A percentile compares a stretch with the other conserved stretches of the same genome.
phyloP scores from a whole-genome alignment of 2,797 vertebrate genomes.

The Knipowitschia caucasica region DNA sequence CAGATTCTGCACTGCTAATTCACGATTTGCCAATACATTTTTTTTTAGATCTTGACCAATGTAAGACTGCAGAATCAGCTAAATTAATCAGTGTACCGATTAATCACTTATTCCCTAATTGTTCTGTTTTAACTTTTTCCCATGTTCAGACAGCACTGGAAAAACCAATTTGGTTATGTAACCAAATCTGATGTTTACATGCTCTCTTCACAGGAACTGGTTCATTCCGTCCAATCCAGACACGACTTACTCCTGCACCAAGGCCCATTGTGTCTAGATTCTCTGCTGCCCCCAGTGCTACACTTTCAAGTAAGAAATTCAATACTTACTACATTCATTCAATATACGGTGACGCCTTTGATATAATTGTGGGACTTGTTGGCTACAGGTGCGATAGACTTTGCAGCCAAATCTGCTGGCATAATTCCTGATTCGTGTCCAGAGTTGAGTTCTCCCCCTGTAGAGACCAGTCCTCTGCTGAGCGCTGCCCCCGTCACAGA shows the following conservation, averaged over 20 bases:
- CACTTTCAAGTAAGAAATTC: conserved; percentile 91
- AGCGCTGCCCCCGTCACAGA: conserved; percentile 34
- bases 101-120: too few species aligned
- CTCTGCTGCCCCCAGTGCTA: conserved; percentile 63
- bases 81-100: too few species aligned
- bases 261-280: conserved; percentile 85
- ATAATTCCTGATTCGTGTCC: conserved; percentile 88
- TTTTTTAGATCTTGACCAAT: too few species aligned
- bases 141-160: too few species aligned
- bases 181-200: background rate
- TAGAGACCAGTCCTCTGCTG: conserved; percentile 43
- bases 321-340: too few species aligned
- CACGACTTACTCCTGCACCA: conserved; percentile 83
- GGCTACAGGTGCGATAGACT: conserved; percentile 87
- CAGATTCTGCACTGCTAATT: too few species aligned
- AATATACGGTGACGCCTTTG: too few species aligned
- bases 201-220: conserved; percentile 83
- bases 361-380: background rate
- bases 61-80: too few species aligned
- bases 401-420: conserved; percentile 95
- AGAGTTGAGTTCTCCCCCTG: conserved; percentile 66
- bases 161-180: background rate
- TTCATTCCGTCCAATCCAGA: conserved; percentile 94
- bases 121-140: too few species aligned
- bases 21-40: too few species aligned